Conservation (phyloP, 2,888 invertebrate genomes). For the Machimus atricapillus region DNA sequence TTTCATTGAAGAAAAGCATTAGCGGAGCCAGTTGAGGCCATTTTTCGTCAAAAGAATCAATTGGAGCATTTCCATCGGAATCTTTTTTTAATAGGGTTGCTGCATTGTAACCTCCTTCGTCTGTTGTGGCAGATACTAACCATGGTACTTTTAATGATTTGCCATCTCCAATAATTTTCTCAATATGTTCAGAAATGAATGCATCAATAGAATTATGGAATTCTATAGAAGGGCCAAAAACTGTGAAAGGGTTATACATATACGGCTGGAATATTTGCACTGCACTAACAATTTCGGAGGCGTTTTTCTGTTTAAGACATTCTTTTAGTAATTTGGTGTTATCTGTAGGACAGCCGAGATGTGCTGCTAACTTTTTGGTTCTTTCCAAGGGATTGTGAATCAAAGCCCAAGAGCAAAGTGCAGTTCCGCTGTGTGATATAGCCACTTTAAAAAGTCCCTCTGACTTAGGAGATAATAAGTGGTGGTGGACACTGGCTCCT, state of each 20-base stretch:
- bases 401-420: constrained; percentile 68
- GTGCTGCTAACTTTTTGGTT: constrained; percentile 67
- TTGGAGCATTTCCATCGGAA: constrained; percentile 55
- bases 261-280: constrained; percentile 59
- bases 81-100: constrained; percentile 59
- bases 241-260: constrained; percentile 73
- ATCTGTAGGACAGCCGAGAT: constrained; percentile 70
- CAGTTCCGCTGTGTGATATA: constrained; percentile 72
- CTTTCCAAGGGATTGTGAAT: constrained; percentile 67
- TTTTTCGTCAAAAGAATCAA: constrained; percentile 65
- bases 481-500: constrained; percentile 77
- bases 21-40: constrained; percentile 70
- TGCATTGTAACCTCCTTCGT: constrained; percentile 78
- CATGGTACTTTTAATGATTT: constrained; percentile 73
- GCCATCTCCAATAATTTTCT: constrained; percentile 68
- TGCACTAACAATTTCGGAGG: constrained; percentile 67
- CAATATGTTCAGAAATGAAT: constrained; percentile 73
- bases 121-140: constrained; percentile 71
- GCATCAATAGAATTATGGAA: constrained; percentile 63
- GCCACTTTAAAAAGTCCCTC: constrained; percentile 52
- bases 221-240: constrained; percentile 78
- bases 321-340: constrained; percentile 67
- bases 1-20: constrained; percentile 70
- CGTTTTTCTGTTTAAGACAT: constrained; percentile 71
- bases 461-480: constrained; percentile 71